Evolutionary conservation across 2,888 invertebrate species (phyloP), one percentile per base, ranked within the genome.

Genomic region (Pyrgus malvae): DNA sequence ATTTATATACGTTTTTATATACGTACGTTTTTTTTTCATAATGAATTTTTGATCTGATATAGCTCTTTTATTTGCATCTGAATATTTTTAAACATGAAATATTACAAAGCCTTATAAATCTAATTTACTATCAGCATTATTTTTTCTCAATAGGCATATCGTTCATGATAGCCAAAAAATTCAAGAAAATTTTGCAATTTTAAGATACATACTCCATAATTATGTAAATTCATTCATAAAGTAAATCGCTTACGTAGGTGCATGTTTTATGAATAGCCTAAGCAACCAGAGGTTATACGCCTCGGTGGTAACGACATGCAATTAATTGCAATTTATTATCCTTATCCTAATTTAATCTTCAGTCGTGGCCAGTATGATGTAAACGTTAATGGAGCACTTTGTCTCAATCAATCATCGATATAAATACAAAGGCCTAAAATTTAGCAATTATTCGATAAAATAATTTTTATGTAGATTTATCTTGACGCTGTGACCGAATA

Each of bases 281-380:
- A 48, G 37, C 5, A 48, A 35, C 35, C 9, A 38, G 27, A 37
- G 42, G 33, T 42, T 42, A 51, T 16, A 17, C 41, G 25, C 50
- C 27, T 35, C 25, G 27, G 16, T 42, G 31, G 40, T 17, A 51
- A 35, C 42, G 42, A 35, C 50, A 42, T 42, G 42, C 23, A 42
- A 51, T 42, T 42, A 51, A 51, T 50, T 42, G 41, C 41, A 50
- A 50, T 50, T 50, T 50, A 50, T 50, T 50, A 42, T 23, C 35
- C 42, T 51, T 51, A 51, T 50, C 50, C 50, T 25, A 17, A n/a
- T 25, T 42, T 1, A 12, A 50, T 50, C 48, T 48, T 38, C 41
- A 35, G 17, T 41, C 33, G 41, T 41, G 33, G 17, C 37, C 21
- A 35, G 29, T 31, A 48, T 19, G 31, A 29, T 14, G 31, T 35